phyloP scores from a whole-genome alignment of 2,797 vertebrate species.

The Myotis vivesi region DNA sequence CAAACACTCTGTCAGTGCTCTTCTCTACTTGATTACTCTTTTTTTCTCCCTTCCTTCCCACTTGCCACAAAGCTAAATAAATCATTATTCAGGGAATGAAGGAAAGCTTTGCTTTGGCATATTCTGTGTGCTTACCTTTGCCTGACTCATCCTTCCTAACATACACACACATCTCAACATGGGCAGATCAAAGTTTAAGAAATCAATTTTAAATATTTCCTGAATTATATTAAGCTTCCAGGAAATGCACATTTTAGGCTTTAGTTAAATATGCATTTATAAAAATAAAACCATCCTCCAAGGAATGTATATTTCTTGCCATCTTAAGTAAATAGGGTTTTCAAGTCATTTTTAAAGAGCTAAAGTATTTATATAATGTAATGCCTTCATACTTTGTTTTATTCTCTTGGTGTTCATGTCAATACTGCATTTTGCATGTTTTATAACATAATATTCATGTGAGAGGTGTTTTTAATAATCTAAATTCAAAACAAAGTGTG shows the following conservation, averaged over 20 bases:
- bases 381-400: neutral
- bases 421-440: neutral
- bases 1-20: neutral
- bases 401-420: neutral
- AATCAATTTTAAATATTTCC: neutral
- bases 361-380: constrained; percentile 11
- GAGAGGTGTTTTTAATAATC: neutral
- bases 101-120: neutral
- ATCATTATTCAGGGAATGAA: neutral
- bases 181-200: neutral
- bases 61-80: neutral
- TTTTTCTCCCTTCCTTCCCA: neutral
- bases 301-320: neutral
- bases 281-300: constrained; percentile 5
- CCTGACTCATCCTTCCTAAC: neutral
- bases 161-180: neutral
- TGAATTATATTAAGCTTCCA: neutral
- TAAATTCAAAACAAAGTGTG: constrained; percentile 19
- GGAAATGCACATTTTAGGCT: neutral
- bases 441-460: neutral
- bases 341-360: neutral
- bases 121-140: neutral
- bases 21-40: neutral
- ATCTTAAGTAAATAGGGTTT: constrained; percentile 17
- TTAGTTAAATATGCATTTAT: neutral